These are phyloP conservation scores for Drosophila phalerata DNA, from an alignment of 2,888 invertebrate species.

Conservation along the genomic window DNA sequence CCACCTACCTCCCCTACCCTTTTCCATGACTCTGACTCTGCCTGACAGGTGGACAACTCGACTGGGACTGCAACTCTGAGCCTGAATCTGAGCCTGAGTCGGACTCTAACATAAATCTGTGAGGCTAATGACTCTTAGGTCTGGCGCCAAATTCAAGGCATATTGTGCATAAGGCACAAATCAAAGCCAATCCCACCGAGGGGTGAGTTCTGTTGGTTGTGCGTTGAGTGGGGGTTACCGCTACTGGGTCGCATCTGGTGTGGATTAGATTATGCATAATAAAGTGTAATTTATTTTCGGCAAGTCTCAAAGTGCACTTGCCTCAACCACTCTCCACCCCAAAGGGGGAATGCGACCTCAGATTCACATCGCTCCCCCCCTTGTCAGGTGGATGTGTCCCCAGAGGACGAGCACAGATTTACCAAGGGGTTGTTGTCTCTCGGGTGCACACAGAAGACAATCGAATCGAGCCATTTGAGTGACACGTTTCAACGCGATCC, in stretches of 20 bases:
- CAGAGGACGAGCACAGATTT: slow-evolving; percentile 52
- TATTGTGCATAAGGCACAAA: slow-evolving; percentile 52
- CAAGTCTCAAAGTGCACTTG: slow-evolving; percentile 48
- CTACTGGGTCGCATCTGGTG: slow-evolving; percentile 80
- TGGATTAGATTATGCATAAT: slow-evolving; percentile 85
- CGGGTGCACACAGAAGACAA: slow-evolving; percentile 37
- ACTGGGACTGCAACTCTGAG: slow-evolving; percentile 10
- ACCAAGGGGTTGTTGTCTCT: not conserved
- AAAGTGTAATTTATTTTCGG: slow-evolving; percentile 84
- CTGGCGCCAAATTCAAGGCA: slow-evolving; percentile 62
- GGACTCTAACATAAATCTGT: not conserved
- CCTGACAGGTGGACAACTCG: slow-evolving; percentile 67
- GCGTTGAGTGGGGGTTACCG: not conserved
- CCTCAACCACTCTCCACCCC: slow-evolving; percentile 2
- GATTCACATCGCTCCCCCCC: slow-evolving; percentile 3
- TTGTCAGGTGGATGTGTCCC: slow-evolving; percentile 57
- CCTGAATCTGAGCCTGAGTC: not conserved
- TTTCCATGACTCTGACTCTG: slow-evolving; percentile 11
- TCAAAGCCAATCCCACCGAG: slow-evolving; percentile 29
- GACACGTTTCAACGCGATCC: slow-evolving; percentile 76
- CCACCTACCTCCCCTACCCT: not conserved
- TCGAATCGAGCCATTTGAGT: slow-evolving; percentile 63
- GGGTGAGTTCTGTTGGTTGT: not conserved
- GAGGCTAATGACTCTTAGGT: slow-evolving; percentile 56
- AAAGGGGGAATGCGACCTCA: not conserved